Evolutionary conservation across 2,797 vertebrate genomes (phyloP).

Genomic region (Allochrocebus solatus): DNA sequence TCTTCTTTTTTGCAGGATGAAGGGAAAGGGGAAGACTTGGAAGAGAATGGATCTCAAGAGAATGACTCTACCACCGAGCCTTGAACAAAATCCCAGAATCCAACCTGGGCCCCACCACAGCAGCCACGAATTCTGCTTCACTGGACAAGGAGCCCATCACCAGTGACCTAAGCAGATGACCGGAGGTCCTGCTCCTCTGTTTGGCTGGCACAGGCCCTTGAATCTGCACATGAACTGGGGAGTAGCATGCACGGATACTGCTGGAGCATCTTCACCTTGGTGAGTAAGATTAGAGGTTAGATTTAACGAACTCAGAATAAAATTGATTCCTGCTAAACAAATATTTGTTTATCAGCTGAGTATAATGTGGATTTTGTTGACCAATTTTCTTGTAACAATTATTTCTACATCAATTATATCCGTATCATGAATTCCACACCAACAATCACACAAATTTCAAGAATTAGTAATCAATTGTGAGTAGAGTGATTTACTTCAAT

Average conservation of each 20-base stretch:
- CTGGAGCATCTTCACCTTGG: background rate
- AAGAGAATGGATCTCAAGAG: background rate
- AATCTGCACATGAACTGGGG: background rate
- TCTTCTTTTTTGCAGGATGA: background rate
- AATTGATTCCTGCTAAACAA: background rate
- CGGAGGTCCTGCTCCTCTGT: background rate
- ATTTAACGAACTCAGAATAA: background rate
- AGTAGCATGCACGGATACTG: no score
- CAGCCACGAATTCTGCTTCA: background rate
- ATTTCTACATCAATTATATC: conserved; percentile 25
- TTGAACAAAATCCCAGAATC: background rate
- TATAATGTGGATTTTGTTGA: conserved; percentile 1
- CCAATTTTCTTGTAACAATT: background rate
- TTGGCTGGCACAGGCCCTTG: background rate
- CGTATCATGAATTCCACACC: background rate
- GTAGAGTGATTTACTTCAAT: background rate
- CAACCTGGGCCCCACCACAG: background rate
- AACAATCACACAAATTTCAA: background rate
- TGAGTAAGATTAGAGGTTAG: background rate
- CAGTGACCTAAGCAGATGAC: background rate
- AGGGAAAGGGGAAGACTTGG: background rate
- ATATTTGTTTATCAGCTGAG: background rate
- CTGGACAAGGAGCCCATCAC: background rate
- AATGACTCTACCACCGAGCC: background rate
- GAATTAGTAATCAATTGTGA: background rate